A percentile compares a stretch with the other conserved stretches of the same genome.
phyloP scores from a whole-genome alignment of 92 coral and sea anemone genomes.

The Muricea muricata region DNA sequence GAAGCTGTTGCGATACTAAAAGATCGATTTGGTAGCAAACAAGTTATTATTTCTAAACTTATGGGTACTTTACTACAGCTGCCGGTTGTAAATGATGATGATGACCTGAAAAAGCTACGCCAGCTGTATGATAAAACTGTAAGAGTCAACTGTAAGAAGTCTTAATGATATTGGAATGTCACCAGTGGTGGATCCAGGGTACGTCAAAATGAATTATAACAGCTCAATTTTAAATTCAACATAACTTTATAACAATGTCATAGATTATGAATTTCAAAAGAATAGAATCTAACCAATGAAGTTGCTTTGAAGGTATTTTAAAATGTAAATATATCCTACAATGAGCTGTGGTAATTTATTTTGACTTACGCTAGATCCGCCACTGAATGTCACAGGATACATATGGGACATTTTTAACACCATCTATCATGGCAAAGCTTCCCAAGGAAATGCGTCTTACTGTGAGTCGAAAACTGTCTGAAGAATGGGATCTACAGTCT shows the following conservation, averaged over 20 bases:
- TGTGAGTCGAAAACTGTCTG: slow-evolving; percentile 41
- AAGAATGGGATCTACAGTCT: slow-evolving; percentile 36
- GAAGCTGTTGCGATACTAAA: too few relatives aligned
- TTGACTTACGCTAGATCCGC: too few relatives aligned
- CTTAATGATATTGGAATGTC: slow-evolving; percentile 13
- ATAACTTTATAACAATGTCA: too few relatives aligned
- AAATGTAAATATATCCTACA: too few relatives aligned
- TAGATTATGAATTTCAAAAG: too few relatives aligned
- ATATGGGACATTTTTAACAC: slow-evolving; percentile 50
- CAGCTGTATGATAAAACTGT: slow-evolving; percentile 32
- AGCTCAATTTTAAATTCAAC: too few relatives aligned
- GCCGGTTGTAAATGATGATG: background rate
- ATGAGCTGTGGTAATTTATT: too few relatives aligned
- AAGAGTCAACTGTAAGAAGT: slow-evolving; percentile 7
- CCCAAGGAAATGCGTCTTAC: slow-evolving; percentile 35
- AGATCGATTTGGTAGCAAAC: slow-evolving; percentile 18
- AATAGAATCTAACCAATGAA: too few relatives aligned
- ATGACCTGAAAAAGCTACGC: slow-evolving; percentile 4
- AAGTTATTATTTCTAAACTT: background rate
- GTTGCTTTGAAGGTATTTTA: too few relatives aligned
- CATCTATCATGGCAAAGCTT: slow-evolving; percentile 49
- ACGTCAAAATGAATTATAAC: too few relatives aligned
- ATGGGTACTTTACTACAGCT: slow-evolving; percentile 6
- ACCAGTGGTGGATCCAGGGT: too few relatives aligned
- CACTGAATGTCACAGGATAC: too few relatives aligned